Percentiles rank a stretch among this genome's conserved stretches.
phyloP scores from a whole-genome alignment of 2,797 vertebrate genomes.

The Gadopsis marmoratus region DNA sequence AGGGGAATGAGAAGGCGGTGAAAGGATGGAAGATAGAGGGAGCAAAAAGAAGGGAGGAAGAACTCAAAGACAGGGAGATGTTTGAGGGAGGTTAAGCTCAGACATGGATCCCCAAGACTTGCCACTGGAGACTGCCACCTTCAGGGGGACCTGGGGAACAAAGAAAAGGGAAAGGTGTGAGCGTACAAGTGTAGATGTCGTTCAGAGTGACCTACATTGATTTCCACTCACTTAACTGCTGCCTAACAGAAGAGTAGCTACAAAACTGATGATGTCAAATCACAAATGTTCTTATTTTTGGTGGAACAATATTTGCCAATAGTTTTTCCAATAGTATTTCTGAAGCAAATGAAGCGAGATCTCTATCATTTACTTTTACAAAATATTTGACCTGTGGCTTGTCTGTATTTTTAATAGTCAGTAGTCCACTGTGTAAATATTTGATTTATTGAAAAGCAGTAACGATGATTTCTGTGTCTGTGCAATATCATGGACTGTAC shows the following conservation, averaged over 20 bases:
- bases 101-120: slow-evolving; percentile 93
- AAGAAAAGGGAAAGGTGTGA: slow-evolving; percentile 10
- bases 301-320: not conserved
- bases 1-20: not conserved
- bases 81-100: slow-evolving; percentile 78
- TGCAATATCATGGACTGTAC: not conserved
- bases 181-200: not conserved
- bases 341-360: not conserved
- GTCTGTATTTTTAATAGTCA: not conserved
- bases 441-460: not conserved
- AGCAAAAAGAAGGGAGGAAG: not conserved
- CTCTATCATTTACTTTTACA: not conserved
- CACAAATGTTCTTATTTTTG: not conserved
- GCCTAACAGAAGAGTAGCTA: not conserved
- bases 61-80: slow-evolving; percentile 51
- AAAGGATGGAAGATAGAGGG: not conserved
- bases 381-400: not conserved
- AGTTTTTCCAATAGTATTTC: too few relatives aligned
- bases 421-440: not conserved
- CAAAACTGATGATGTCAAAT: not conserved
- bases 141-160: slow-evolving; percentile 91
- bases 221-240: slow-evolving; percentile 19
- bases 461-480: not conserved
- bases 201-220: slow-evolving; percentile 34
- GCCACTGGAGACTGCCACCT: slow-evolving; percentile 90